phyloP scores from a whole-genome alignment of 2,113 vertebrate species.

The Antechinus flavipes region DNA sequence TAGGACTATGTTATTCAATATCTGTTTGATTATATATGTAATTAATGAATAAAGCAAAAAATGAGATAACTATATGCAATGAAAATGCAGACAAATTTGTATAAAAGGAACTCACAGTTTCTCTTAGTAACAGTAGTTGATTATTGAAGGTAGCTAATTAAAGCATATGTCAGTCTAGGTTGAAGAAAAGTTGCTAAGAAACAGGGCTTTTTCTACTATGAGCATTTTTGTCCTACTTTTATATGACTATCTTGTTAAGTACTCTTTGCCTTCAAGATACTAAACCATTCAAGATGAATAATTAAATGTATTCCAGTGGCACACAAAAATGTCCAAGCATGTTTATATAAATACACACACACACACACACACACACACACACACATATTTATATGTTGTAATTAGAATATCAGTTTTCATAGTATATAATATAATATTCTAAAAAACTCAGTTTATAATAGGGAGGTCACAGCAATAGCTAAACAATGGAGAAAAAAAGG shows the following conservation, averaged over 20 bases:
- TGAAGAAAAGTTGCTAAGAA: background rate
- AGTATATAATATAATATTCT: too few species aligned
- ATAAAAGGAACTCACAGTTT: background rate
- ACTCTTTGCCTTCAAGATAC: too few species aligned
- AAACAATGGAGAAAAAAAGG: too few species aligned
- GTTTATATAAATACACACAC: background rate
- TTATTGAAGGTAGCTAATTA: background rate
- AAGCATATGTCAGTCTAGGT: background rate
- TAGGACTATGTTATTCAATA: too few species aligned
- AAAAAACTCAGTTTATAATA: too few species aligned
- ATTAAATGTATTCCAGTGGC: background rate
- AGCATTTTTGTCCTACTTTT: background rate
- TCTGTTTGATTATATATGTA: too few species aligned
- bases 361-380: too few species aligned
- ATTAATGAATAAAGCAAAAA: background rate
- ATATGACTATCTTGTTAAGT: background rate
- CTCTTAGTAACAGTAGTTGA: background rate
- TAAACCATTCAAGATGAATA: background rate
- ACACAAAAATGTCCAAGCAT: background rate
- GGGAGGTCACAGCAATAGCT: too few species aligned
- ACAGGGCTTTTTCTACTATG: background rate
- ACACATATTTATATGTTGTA: too few species aligned
- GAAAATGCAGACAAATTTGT: background rate
- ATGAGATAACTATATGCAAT: background rate
- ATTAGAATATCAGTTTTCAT: too few species aligned